phyloP scores from a whole-genome alignment of 1,140 invertebrate species.

The Drosophila tristis region DNA sequence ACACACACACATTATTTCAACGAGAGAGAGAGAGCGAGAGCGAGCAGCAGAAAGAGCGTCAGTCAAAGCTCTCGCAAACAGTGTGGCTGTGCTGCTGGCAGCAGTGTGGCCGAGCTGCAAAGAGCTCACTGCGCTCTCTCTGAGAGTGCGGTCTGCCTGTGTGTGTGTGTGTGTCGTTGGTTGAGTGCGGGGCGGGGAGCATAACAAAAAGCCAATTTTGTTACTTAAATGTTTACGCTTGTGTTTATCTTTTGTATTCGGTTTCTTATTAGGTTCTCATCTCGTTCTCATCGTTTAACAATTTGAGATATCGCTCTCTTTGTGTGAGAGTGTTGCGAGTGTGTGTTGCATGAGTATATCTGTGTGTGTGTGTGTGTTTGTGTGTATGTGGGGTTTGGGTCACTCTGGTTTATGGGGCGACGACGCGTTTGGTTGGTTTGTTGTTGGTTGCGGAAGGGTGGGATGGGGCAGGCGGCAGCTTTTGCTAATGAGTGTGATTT shows the following conservation, averaged over 20 bases:
- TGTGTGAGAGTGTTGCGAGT: conserved; percentile 24
- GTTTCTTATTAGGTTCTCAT: conserved; percentile 84
- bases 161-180: too few species aligned
- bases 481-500: conserved; percentile 83
- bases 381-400: conserved; percentile 34
- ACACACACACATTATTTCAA: conserved; percentile 56
- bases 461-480: conserved; percentile 37
- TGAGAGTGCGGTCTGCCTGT: conserved; percentile 14
- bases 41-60: neutral
- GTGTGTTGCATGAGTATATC: conserved; percentile 30
- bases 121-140: conserved; percentile 8
- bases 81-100: conserved; percentile 62
- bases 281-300: conserved; percentile 84
- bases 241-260: conserved; percentile 84
- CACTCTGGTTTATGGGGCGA: conserved; percentile 46
- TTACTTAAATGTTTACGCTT: conserved; percentile 84
- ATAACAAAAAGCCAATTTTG: conserved; percentile 84
- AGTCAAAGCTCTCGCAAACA: conserved; percentile 40
- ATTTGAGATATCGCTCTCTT: conserved; percentile 77
- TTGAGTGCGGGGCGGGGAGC: conserved; percentile 31
- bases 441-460: conserved; percentile 31
- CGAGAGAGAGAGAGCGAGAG: conserved; percentile 1
- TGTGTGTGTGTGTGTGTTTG: conserved; percentile 20
- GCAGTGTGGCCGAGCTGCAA: conserved; percentile 54
- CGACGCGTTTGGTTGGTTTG: conserved; percentile 33